A percentile compares a stretch with the other conserved stretches of the same genome.
phyloP scores from a whole-genome alignment of 2,888 invertebrate genomes.

The Xylocampa areola region DNA sequence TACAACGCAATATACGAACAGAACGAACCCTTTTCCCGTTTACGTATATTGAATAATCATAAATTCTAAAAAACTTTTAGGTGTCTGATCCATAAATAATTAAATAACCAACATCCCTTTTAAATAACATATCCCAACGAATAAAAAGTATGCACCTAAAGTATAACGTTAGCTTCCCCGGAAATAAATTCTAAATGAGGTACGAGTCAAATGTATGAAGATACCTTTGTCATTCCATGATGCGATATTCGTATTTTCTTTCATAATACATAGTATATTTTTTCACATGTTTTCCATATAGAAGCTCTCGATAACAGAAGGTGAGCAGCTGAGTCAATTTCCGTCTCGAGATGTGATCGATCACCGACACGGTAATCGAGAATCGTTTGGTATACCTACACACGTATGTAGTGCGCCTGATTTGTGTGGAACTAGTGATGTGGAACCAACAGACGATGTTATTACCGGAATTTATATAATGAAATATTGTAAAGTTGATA shows the following conservation, averaged over 20 bases:
- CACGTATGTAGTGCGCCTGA: constrained; percentile 25
- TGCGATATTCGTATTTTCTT: constrained; percentile 5
- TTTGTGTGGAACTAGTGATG: constrained; percentile 41
- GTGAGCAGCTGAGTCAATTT: constrained; percentile 70
- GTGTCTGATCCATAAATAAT: constrained; percentile 2
- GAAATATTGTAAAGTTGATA: not conserved
- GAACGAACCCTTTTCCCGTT: not conserved
- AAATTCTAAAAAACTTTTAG: not conserved
- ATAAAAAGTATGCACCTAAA: constrained; percentile 1
- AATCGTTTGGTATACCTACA: constrained; percentile 41
- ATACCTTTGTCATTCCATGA: not conserved
- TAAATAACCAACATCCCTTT: constrained; percentile 7
- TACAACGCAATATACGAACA: no score
- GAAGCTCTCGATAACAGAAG: constrained; percentile 52
- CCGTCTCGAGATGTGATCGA: constrained; percentile 72
- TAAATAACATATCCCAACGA: constrained; percentile 19
- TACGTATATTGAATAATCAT: not conserved
- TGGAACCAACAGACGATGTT: constrained; percentile 20
- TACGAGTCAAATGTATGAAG: constrained; percentile 8
- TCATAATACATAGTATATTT: constrained; percentile 31
- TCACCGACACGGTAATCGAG: constrained; percentile 60
- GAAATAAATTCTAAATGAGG: not conserved
- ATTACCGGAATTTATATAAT: not conserved
- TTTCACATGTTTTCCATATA: constrained; percentile 29
- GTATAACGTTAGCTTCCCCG: not conserved